phyloP scores from a whole-genome alignment of 2,797 vertebrate species.

The Meda fulgida region DNA sequence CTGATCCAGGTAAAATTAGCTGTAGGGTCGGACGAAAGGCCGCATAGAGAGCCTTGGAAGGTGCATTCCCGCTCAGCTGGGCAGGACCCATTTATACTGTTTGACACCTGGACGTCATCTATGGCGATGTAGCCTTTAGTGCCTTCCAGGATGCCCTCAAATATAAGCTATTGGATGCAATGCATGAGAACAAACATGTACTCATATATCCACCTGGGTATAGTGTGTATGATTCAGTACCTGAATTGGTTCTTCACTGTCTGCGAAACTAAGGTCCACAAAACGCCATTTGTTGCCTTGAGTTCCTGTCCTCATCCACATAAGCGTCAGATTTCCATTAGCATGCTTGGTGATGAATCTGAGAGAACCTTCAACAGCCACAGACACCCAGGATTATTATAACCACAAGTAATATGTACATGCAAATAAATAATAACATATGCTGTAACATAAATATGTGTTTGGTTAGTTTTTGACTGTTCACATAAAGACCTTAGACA shows the following conservation, averaged over 20 bases:
- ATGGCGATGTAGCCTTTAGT: slow-evolving; percentile 73
- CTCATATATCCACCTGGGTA: neutral
- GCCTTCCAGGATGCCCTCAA: slow-evolving; percentile 74
- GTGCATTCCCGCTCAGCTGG: slow-evolving; percentile 80
- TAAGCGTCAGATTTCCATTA: slow-evolving; percentile 66
- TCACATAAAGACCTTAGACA: neutral
- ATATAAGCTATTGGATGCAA: slow-evolving; percentile 71
- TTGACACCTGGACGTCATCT: slow-evolving; percentile 72
- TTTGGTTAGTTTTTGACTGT: neutral
- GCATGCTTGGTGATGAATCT: slow-evolving; percentile 71
- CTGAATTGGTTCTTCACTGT: slow-evolving; percentile 72
- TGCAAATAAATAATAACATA: neutral
- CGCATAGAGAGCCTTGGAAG: slow-evolving; percentile 81
- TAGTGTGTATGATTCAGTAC: slow-evolving; percentile 55
- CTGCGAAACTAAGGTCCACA: slow-evolving; percentile 75
- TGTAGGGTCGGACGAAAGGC: slow-evolving; percentile 62
- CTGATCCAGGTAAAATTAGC: slow-evolving; percentile 73
- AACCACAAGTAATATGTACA: neutral
- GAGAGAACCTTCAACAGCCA: slow-evolving; percentile 69
- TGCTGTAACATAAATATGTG: neutral
- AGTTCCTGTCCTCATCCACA: slow-evolving; percentile 78
- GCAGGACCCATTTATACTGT: slow-evolving; percentile 66
- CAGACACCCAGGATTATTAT: neutral
- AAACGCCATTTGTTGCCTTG: slow-evolving; percentile 83
- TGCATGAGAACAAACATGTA: slow-evolving; percentile 17